phyloP scores from a whole-genome alignment of 2,797 vertebrate species.

The Lepus townsendii region DNA sequence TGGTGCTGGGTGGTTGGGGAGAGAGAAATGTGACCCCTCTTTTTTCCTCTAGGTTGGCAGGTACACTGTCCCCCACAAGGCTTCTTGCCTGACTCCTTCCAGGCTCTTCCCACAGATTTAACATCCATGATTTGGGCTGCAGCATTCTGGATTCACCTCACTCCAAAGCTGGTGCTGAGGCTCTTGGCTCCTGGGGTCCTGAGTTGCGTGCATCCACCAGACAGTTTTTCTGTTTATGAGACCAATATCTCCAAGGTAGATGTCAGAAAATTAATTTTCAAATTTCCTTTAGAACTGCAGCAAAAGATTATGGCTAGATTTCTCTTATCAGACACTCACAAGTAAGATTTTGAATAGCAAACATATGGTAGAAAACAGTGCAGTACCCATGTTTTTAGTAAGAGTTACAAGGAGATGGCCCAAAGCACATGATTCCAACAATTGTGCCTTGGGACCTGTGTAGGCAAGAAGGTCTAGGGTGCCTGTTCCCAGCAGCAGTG shows the following conservation, averaged over 20 bases:
- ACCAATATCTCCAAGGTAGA: background rate
- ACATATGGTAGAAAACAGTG: background rate
- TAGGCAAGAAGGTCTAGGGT: background rate
- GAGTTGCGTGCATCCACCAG: too few species aligned
- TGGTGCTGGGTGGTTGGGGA: too few species aligned
- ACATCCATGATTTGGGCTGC: too few species aligned
- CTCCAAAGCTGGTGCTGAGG: too few species aligned
- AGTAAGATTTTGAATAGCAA: background rate
- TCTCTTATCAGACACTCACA: background rate
- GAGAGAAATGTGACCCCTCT: too few species aligned
- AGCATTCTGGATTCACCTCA: too few species aligned
- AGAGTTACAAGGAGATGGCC: background rate
- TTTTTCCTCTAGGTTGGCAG: too few species aligned
- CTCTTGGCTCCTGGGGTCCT: too few species aligned
- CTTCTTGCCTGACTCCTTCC: too few species aligned
- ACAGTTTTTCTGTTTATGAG: background rate
- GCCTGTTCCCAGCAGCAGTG: background rate
- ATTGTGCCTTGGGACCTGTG: background rate
- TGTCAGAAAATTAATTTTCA: slow-evolving; percentile 1
- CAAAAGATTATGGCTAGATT: slow-evolving; percentile 4
- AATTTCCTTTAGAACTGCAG: background rate
- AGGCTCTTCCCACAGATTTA: too few species aligned
- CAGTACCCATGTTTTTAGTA: background rate
- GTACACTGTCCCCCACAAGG: too few species aligned
- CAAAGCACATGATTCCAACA: background rate